Conservation (phyloP, 2,797 vertebrate genomes). For the Crax fasciolata region DNA sequence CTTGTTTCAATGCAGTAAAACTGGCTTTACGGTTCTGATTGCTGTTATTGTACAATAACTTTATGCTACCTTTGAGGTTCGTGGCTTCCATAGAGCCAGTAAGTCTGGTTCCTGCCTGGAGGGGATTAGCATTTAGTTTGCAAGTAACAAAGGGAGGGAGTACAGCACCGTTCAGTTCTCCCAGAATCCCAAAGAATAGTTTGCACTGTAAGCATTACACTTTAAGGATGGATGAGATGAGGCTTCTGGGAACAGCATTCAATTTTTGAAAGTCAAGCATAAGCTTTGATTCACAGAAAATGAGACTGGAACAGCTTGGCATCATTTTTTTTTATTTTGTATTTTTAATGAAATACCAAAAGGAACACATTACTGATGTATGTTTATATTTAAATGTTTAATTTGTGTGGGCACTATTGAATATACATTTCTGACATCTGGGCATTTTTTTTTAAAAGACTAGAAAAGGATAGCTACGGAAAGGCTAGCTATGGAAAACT, state of each 20-base stretch:
- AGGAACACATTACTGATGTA: background rate
- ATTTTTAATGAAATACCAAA: background rate
- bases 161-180: background rate
- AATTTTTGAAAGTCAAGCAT: background rate
- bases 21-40: background rate
- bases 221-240: background rate
- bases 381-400: background rate
- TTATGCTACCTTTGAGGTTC: background rate
- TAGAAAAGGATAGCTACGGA: background rate
- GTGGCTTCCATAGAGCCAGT: background rate
- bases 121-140: slow-evolving; percentile 1
- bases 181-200: background rate
- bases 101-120: background rate
- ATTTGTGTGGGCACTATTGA: background rate
- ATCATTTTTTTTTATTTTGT: background rate
- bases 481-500: background rate
- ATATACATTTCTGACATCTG: background rate
- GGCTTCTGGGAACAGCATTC: background rate
- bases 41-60: background rate
- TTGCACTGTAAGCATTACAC: background rate
- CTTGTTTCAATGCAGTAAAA: background rate
- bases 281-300: slow-evolving; percentile 1
- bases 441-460: background rate
- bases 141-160: background rate
- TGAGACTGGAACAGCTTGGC: background rate